phyloP scores from a whole-genome alignment of 2,797 vertebrate species.

The Vespertilio murinus region DNA sequence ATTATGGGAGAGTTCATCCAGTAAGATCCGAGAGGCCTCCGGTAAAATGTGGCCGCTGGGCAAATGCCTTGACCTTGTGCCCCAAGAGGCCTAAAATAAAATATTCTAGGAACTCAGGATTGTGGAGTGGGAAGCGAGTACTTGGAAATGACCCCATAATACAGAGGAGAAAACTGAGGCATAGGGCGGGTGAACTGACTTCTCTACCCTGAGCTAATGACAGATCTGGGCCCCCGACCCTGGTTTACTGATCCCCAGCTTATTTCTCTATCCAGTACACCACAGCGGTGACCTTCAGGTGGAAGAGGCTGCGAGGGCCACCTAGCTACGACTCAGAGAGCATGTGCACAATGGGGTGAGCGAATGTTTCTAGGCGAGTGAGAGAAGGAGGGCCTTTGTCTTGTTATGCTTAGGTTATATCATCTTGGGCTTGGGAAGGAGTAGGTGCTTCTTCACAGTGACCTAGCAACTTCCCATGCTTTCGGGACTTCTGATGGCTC shows the following conservation, averaged over 20 bases:
- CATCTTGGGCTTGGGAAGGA: not conserved
- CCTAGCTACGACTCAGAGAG: not conserved
- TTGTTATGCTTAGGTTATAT: not conserved
- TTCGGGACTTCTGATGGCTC: not conserved
- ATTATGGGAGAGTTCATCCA: slow-evolving; percentile 30
- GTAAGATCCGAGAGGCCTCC: not conserved
- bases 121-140: not conserved
- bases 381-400: not conserved
- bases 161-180: not conserved
- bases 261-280: not conserved
- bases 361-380: not conserved
- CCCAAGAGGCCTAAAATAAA: not conserved
- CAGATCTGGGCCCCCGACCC: not conserved
- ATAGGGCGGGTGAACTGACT: not conserved
- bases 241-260: not conserved
- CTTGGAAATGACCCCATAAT: not conserved
- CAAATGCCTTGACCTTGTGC: not conserved
- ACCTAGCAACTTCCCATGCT: not conserved
- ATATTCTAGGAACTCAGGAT: not conserved
- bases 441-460: not conserved
- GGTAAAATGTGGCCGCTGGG: not conserved
- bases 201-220: rapidly evolving
- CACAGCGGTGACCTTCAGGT: not conserved
- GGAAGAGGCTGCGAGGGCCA: not conserved
- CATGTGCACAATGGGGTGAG: not conserved